phyloP scores from a whole-genome alignment of 2,797 vertebrate genomes.

The Diplodus sargus region DNA sequence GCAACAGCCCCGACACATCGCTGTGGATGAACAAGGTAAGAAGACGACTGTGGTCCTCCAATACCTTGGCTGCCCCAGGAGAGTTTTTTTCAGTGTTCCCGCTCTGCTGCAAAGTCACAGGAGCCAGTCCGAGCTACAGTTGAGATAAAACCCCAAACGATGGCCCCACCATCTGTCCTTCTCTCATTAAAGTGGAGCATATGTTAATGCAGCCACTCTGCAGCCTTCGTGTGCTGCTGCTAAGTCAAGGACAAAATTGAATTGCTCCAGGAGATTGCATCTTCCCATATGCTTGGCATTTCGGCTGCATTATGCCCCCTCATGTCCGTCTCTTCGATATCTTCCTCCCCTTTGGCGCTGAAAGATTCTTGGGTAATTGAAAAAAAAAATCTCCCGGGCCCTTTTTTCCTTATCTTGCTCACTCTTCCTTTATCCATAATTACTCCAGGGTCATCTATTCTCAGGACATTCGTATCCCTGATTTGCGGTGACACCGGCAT shows the following conservation, averaged over 20 bases:
- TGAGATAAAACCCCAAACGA: conserved; percentile 63
- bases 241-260: conserved; percentile 84
- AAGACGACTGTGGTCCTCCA: not conserved
- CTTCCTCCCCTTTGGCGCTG: conserved; percentile 12
- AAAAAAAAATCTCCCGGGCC: conserved; percentile 4
- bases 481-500: conserved; percentile 29
- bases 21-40: not conserved
- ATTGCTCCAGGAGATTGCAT: conserved; percentile 74
- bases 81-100: not conserved
- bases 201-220: conserved; percentile 80
- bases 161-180: conserved; percentile 78
- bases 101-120: conserved; percentile 64
- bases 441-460: conserved; percentile 36
- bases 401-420: conserved; percentile 36
- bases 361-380: conserved; percentile 29
- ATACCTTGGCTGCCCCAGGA: not conserved
- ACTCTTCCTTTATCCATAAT: conserved; percentile 36
- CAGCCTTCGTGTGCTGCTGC: conserved; percentile 68
- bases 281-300: conserved; percentile 72
- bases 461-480: conserved; percentile 18
- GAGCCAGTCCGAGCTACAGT: conserved; percentile 44
- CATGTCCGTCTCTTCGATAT: conserved; percentile 25
- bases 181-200: conserved; percentile 80
- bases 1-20: not conserved
- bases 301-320: conserved; percentile 37